A percentile compares a stretch with the other conserved stretches of the same genome.
Evolutionary conservation across 1,140 invertebrate genomes (phyloP).

Genomic region (Sitobion miscanthi): DNA sequence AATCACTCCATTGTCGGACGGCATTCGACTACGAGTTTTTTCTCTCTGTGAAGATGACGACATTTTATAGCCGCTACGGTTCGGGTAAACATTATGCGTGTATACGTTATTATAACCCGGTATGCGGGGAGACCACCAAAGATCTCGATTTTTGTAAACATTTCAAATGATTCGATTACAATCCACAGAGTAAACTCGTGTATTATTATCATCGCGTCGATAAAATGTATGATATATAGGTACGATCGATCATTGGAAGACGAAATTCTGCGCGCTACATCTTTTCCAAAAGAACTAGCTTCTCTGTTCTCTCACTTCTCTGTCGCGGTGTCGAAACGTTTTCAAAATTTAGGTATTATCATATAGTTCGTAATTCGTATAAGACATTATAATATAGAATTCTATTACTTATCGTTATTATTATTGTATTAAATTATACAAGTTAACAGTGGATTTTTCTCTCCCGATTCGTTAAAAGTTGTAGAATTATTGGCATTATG

Average conservation of each 20-base stretch:
- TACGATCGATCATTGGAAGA: not conserved
- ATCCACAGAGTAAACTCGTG: not conserved
- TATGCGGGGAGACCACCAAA: not conserved
- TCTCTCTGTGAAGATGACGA: not conserved
- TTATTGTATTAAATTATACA: not conserved
- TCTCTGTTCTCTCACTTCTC: not conserved
- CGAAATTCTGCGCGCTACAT: not conserved
- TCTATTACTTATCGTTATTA: no score
- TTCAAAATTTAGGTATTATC: no score
- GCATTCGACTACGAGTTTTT: not conserved
- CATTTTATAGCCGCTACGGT: not conserved
- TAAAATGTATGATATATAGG: not conserved
- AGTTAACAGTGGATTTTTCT: not conserved
- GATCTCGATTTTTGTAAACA: not conserved
- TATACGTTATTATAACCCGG: no score
- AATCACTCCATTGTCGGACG: not conserved
- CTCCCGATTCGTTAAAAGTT: not conserved
- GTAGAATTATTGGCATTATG: not conserved
- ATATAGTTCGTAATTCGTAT: no score
- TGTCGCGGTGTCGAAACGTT: not conserved
- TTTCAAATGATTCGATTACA: not conserved
- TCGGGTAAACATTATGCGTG: not conserved
- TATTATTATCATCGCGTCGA: not conserved
- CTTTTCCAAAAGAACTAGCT: not conserved
- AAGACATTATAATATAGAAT: no score